phyloP scores from a whole-genome alignment of 1,140 invertebrate species.

The Eupristina koningsbergeri region DNA sequence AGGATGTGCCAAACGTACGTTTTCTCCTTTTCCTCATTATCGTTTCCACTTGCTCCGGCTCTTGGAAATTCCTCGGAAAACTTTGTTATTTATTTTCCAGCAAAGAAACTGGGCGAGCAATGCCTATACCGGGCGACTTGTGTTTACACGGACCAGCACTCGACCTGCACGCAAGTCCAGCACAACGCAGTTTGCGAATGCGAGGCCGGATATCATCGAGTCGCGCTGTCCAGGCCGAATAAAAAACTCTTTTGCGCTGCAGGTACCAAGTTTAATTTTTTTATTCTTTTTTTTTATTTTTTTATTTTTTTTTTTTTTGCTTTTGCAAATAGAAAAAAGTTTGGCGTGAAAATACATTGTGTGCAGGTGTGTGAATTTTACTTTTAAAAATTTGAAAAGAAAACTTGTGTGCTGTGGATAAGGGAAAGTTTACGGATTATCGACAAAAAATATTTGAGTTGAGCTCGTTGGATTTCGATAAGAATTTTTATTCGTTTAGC shows the following conservation, averaged over 20 bases:
- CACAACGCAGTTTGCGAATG: constrained; percentile 90
- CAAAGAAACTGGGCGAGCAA: constrained; percentile 86
- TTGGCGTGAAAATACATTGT: no score
- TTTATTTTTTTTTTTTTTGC: no score
- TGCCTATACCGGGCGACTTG: constrained; percentile 88
- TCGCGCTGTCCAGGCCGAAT: constrained; percentile 81
- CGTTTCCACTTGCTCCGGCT: not conserved
- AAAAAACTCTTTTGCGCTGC: constrained; percentile 86
- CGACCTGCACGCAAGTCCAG: constrained; percentile 85
- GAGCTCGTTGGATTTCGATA: no score
- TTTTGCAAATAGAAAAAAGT: no score
- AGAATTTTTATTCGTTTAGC: no score
- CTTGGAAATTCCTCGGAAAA: not conserved
- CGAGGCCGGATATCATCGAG: constrained; percentile 83
- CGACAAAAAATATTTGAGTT: no score
- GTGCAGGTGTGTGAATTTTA: no score
- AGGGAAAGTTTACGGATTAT: no score
- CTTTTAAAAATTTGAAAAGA: no score
- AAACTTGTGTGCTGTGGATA: no score
- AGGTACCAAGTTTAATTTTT: constrained; percentile 75
- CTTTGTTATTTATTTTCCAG: constrained; percentile 69
- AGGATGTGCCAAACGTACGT: constrained; percentile 88
- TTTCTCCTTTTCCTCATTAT: not conserved
- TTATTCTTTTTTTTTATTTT: no score
- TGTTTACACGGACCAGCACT: constrained; percentile 82